A percentile compares a stretch with the other conserved stretches of the same genome.
Evolutionary conservation across 2,113 vertebrate genomes (phyloP).

Genomic region (Lichenostomus cassidix): DNA sequence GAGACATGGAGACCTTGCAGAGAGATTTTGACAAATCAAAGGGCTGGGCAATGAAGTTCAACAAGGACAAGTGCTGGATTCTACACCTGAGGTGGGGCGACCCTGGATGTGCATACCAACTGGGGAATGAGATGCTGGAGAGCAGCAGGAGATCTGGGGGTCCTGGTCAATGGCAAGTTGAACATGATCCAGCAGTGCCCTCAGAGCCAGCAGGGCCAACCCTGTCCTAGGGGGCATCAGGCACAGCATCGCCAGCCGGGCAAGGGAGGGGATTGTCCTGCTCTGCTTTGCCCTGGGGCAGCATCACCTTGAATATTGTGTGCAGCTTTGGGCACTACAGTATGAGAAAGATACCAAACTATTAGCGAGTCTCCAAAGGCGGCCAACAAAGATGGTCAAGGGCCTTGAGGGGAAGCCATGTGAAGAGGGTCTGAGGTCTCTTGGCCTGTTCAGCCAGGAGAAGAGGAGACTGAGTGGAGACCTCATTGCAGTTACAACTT

Average conservation of each 20-base stretch:
- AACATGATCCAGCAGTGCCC: background rate
- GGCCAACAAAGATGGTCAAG: background rate
- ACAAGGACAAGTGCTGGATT: background rate
- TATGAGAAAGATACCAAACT: background rate
- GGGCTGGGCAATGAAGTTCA: background rate
- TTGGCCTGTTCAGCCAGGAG: background rate
- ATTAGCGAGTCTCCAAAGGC: background rate
- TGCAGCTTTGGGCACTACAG: background rate
- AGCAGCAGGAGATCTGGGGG: background rate
- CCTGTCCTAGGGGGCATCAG: fast-evolving
- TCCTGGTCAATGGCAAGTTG: background rate
- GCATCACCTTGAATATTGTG: background rate
- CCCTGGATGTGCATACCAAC: background rate
- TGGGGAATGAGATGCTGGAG: background rate
- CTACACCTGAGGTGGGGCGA: background rate
- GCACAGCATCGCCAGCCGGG: fast-evolving
- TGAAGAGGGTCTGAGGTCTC: background rate
- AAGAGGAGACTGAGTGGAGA: background rate
- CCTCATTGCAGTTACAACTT: too few species aligned
- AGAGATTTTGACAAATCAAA: background rate
- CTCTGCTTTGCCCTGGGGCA: background rate
- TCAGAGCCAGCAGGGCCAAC: background rate
- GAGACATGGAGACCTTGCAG: background rate
- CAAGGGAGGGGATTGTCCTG: background rate
- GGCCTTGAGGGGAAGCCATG: background rate